Percentiles rank a stretch among this genome's conserved stretches.
Conservation (phyloP, 2,797 vertebrate genomes). For the Pipistrellus kuhlii region DNA sequence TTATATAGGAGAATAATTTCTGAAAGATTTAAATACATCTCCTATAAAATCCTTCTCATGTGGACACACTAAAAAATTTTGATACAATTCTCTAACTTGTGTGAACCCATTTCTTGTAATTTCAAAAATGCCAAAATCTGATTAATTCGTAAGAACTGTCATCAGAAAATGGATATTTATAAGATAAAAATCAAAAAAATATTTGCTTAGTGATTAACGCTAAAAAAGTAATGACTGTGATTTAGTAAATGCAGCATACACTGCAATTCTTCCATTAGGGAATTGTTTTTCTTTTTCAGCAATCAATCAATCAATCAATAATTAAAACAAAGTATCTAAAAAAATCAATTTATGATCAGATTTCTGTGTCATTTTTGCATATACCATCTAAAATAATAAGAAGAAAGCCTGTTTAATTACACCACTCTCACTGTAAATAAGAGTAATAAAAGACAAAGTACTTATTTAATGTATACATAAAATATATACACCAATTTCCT, state of each 20-base stretch:
- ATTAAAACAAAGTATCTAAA: neutral
- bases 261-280: neutral
- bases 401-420: neutral
- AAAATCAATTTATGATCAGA: slow-evolving; percentile 39
- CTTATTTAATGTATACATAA: neutral
- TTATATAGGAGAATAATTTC: too few species aligned
- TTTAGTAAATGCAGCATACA: neutral
- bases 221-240: neutral
- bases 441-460: neutral
- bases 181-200: neutral
- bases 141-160: neutral
- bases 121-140: neutral
- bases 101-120: neutral
- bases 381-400: slow-evolving; percentile 32
- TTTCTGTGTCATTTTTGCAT: neutral
- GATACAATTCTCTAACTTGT: neutral
- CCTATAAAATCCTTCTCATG: neutral
- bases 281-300: neutral
- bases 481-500: slow-evolving; percentile 3
- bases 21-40: neutral
- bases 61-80: neutral
- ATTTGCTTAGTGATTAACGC: neutral
- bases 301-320: neutral
- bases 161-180: slow-evolving; percentile 16
- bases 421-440: neutral